These are phyloP conservation scores for Vireo altiloquus DNA, from an alignment of 2,113 vertebrate genomes.

Conservation along the genomic window DNA sequence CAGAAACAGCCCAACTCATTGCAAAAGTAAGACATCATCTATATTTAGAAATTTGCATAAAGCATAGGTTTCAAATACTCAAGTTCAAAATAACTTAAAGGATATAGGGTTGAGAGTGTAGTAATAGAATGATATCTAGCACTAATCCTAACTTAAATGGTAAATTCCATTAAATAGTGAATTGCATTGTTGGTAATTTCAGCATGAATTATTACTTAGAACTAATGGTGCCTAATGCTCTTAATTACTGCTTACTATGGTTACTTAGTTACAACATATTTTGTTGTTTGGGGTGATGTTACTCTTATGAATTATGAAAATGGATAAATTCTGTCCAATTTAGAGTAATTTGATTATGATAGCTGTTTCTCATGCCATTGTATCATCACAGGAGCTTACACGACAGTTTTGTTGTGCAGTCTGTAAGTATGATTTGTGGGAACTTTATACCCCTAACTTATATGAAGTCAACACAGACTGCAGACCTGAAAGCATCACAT, in stretches of 20 bases:
- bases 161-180: background rate
- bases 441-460: background rate
- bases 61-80: background rate
- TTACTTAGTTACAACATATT: background rate
- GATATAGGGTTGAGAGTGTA: background rate
- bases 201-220: background rate
- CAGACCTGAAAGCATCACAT: background rate
- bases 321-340: background rate
- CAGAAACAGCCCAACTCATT: background rate
- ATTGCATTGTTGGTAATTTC: background rate
- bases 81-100: background rate
- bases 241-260: background rate
- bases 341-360: background rate
- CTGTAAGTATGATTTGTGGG: background rate
- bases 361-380: background rate
- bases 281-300: background rate
- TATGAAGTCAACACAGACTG: background rate
- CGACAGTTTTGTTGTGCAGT: background rate
- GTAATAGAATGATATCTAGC: background rate
- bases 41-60: background rate
- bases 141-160: background rate
- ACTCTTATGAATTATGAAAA: background rate
- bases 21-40: background rate
- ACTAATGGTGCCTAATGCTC: background rate
- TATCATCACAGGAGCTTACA: background rate